Evolutionary conservation across 1,140 invertebrate species (phyloP).

Genomic region (Danaus melanippus): DNA sequence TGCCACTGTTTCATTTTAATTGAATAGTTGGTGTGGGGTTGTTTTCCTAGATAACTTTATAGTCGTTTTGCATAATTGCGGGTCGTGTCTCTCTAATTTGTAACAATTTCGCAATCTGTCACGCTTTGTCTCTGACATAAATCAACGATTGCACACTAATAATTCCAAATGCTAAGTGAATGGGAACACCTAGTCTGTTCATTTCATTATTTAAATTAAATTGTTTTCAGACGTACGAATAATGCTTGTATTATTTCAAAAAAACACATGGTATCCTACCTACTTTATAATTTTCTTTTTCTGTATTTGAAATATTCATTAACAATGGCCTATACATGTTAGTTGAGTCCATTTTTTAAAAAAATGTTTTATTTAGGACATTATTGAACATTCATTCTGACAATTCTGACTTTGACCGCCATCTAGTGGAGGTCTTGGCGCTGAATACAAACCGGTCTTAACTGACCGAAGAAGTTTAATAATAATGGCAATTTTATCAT

Average conservation of each 20-base stretch:
- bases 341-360: too few species aligned
- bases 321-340: too few species aligned
- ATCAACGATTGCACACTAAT: slow-evolving; percentile 20
- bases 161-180: background rate
- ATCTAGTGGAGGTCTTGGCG: slow-evolving; percentile 36
- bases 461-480: too few species aligned
- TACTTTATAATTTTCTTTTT: too few species aligned
- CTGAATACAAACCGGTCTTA: slow-evolving; percentile 14
- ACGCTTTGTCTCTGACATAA: slow-evolving; percentile 35
- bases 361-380: too few species aligned
- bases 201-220: too few species aligned
- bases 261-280: too few species aligned
- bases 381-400: too few species aligned
- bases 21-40: slow-evolving; percentile 65
- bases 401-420: slow-evolving; percentile 23
- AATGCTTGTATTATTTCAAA: too few species aligned
- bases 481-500: too few species aligned
- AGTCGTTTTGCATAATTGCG: slow-evolving; percentile 65
- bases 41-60: slow-evolving; percentile 67
- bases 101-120: slow-evolving; percentile 63
- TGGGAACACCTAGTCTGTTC: too few species aligned
- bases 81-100: slow-evolving; percentile 55
- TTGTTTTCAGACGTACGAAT: background rate
- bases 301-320: too few species aligned
- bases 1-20: slow-evolving; percentile 66